Percentiles rank a stretch among this genome's conserved stretches.
These are phyloP conservation scores for Cinclus mexicanus DNA, from an alignment of 2,113 vertebrate genomes.

Conservation along the genomic window DNA sequence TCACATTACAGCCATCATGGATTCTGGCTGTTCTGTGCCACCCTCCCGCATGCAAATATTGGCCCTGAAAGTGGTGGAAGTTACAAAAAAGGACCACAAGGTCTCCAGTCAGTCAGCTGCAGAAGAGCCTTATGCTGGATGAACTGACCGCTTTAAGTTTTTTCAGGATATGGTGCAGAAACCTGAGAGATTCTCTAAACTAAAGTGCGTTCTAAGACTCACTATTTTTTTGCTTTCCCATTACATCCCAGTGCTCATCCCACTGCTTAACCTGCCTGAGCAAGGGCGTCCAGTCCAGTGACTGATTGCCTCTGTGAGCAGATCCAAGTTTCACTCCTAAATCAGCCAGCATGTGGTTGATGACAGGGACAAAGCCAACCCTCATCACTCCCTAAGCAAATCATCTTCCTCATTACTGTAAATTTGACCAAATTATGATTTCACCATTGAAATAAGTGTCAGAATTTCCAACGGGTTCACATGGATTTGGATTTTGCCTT, in stretches of 20 bases:
- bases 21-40: background rate
- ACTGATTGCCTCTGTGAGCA: background rate
- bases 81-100: background rate
- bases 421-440: background rate
- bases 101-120: background rate
- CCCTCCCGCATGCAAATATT: background rate
- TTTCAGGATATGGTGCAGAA: background rate
- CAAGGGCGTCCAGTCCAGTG: background rate
- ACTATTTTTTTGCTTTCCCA: background rate
- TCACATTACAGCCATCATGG: background rate
- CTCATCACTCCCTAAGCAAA: background rate
- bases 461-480: background rate
- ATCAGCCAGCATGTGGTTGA: conserved; percentile 36
- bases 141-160: background rate
- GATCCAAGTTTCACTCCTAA: conserved; percentile 29
- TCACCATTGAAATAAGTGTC: background rate
- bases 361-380: conserved; percentile 40
- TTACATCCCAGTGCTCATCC: background rate
- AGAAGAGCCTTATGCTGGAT: background rate
- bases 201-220: background rate
- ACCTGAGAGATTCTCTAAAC: background rate
- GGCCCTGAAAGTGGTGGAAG: background rate
- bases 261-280: background rate
- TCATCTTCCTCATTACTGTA: background rate
- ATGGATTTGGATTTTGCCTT: background rate